Evolutionary conservation across 2,888 invertebrate species (phyloP).

Genomic region (Salticus scenicus): DNA sequence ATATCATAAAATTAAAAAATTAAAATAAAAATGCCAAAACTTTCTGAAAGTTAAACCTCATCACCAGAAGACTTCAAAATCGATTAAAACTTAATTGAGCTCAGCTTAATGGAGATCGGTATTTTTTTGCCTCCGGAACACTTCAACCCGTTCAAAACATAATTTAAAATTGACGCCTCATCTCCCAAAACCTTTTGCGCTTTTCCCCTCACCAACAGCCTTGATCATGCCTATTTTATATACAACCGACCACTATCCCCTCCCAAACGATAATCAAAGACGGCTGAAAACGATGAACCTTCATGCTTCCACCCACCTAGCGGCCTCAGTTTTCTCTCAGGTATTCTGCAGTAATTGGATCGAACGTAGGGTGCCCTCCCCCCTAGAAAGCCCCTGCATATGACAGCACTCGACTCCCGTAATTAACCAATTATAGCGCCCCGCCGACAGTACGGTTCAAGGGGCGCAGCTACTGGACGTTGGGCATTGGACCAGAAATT

Average conservation of each 20-base stretch:
- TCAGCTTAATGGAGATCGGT: background rate
- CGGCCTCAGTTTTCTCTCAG: constrained; percentile 30
- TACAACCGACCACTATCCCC: background rate
- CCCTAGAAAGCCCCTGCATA: constrained; percentile 52
- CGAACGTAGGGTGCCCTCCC: constrained; percentile 17
- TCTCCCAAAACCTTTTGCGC: background rate
- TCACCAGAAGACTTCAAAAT: background rate
- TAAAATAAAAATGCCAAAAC: too few species aligned
- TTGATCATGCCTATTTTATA: constrained; percentile 9
- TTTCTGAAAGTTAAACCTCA: too few species aligned
- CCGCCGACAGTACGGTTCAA: constrained; percentile 53
- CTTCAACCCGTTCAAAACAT: background rate
- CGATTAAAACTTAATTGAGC: background rate
- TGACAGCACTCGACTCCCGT: constrained; percentile 70
- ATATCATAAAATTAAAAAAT: too few species aligned
- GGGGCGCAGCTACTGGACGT: constrained; percentile 44
- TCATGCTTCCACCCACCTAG: background rate
- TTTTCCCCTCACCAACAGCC: background rate
- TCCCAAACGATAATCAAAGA: constrained; percentile 4
- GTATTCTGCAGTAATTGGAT: constrained; percentile 66
- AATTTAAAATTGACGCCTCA: background rate
- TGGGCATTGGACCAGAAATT: constrained; percentile 56
- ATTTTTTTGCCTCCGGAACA: background rate
- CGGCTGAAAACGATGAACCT: constrained; percentile 11
- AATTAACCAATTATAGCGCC: constrained; percentile 70